A percentile compares a stretch with the other conserved stretches of the same genome.
phyloP scores from a whole-genome alignment of 2,113 vertebrate species.

The Tor tambroides region DNA sequence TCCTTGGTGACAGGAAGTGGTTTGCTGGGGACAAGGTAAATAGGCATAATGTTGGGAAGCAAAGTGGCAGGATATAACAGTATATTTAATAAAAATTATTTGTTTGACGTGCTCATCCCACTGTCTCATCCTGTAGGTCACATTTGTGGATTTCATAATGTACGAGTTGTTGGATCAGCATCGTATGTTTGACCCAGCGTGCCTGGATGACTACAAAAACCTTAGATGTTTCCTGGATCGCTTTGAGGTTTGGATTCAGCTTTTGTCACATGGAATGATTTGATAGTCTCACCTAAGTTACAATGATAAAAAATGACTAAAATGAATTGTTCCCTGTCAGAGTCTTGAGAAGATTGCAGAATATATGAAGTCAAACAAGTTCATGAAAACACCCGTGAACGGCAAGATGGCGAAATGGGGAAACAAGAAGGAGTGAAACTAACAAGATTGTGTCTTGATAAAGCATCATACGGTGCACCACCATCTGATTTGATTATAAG shows the following conservation, averaged over 20 bases:
- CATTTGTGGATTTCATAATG: conserved; percentile 89
- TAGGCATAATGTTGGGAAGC: neutral
- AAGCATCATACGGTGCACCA: neutral
- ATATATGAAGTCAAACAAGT: conserved; percentile 83
- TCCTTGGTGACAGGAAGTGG: conserved; percentile 74
- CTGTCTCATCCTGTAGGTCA: conserved; percentile 76
- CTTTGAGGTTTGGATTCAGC: conserved; percentile 83
- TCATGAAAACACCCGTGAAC: conserved; percentile 75
- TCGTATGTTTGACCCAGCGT: conserved; percentile 83
- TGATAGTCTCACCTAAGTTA: neutral
- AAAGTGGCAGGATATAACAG: neutral
- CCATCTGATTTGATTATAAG: neutral
- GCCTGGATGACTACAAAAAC: conserved; percentile 86
- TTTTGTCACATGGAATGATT: neutral
- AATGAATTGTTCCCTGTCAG: conserved; percentile 64
- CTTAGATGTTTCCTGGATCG: conserved; percentile 81
- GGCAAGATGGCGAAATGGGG: conserved; percentile 81
- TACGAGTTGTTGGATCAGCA: conserved; percentile 92
- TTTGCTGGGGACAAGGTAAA: conserved; percentile 75
- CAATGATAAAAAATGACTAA: neutral
- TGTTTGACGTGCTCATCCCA: neutral
- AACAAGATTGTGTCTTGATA: neutral
- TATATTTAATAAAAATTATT: neutral
- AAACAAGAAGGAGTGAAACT: conserved; percentile 69
- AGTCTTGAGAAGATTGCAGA: conserved; percentile 86